Conservation (phyloP, 2,888 invertebrate genomes). For the Dolichomitus sp. region DNA sequence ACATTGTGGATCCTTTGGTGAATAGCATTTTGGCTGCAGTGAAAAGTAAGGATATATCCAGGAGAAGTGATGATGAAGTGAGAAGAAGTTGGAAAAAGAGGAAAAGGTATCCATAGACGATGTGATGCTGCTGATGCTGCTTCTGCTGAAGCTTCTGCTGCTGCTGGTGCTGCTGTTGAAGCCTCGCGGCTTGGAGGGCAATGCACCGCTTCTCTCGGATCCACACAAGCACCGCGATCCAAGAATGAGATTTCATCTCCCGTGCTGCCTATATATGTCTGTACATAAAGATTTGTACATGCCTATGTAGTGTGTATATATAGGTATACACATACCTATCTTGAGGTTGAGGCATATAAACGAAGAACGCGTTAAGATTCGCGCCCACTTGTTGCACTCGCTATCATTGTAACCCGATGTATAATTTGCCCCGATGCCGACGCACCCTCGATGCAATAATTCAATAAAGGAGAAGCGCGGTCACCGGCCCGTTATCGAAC, state of each 20-base stretch:
- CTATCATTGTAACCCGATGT: conserved; percentile 64
- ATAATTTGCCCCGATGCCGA: conserved; percentile 64
- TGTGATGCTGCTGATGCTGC: conserved; percentile 6
- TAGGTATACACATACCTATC: conserved; percentile 4
- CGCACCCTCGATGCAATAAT: conserved; percentile 59
- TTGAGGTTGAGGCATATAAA: not conserved
- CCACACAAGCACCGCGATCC: conserved; percentile 59
- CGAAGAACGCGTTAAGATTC: conserved; percentile 42
- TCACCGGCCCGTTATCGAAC: not conserved
- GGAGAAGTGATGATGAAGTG: conserved; percentile 21
- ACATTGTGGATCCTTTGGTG: conserved; percentile 52
- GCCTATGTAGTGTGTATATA: conserved; percentile 5
- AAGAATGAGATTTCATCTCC: conserved; percentile 66
- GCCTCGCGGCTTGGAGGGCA: conserved; percentile 59
- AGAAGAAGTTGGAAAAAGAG: conserved; percentile 22
- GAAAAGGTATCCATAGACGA: conserved; percentile 45
- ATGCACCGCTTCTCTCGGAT: conserved; percentile 59
- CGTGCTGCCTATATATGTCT: conserved; percentile 35
- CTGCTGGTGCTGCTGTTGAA: conserved; percentile 26
- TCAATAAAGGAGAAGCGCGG: conserved; percentile 59
- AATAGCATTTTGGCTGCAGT: conserved; percentile 23
- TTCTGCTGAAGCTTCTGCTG: conserved; percentile 13
- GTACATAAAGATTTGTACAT: conserved; percentile 8
- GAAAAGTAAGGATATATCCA: conserved; percentile 29
- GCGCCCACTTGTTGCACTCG: conserved; percentile 45